phyloP scores from a whole-genome alignment of 2,113 vertebrate genomes.

The Etheostoma spectabile region DNA sequence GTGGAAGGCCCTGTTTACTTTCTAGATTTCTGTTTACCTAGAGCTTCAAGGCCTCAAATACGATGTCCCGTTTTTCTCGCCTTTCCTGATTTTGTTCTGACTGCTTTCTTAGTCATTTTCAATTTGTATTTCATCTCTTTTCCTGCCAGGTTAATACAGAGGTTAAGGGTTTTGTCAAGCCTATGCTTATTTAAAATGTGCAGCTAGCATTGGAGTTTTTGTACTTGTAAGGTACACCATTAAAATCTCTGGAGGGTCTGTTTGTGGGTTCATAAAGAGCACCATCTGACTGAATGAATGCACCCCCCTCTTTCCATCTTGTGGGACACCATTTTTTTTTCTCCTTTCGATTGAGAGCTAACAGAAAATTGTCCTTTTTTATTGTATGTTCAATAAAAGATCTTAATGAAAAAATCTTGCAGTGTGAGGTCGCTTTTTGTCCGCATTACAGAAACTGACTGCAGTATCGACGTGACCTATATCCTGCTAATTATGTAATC shows the following conservation, averaged over 20 bases:
- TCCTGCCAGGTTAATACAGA: background rate
- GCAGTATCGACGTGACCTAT: constrained; percentile 66
- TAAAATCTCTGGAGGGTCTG: background rate
- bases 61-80: background rate
- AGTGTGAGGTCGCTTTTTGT: constrained; percentile 9
- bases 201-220: constrained; percentile 8
- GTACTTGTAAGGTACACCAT: background rate
- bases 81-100: background rate
- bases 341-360: constrained; percentile 10
- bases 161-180: constrained; percentile 6
- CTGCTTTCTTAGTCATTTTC: background rate
- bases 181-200: constrained; percentile 24
- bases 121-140: background rate
- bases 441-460: constrained; percentile 19
- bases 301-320: constrained; percentile 24
- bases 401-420: constrained; percentile 47
- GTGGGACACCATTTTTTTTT: constrained; percentile 20
- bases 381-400: constrained; percentile 73
- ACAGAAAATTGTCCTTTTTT: constrained; percentile 31
- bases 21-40: background rate
- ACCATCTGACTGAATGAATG: background rate
- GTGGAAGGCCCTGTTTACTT: background rate
- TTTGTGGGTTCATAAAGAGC: background rate
- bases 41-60: background rate
- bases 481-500: constrained; percentile 73